Percentiles rank a stretch among this genome's conserved stretches.
phyloP scores from a whole-genome alignment of 2,888 invertebrate species.

The Apamea crenata region DNA sequence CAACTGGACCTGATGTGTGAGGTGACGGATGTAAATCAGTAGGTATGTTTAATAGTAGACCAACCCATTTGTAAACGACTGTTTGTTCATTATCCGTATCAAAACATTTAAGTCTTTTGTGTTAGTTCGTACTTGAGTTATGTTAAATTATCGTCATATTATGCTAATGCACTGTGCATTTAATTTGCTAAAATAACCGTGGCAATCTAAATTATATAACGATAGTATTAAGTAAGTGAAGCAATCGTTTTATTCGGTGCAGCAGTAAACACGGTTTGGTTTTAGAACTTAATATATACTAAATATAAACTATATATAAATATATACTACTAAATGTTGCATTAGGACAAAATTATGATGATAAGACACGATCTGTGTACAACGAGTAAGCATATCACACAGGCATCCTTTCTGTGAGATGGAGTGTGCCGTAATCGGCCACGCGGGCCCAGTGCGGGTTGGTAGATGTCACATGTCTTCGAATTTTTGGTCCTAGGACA shows the following conservation, averaged over 20 bases:
- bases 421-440: too few species aligned
- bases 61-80: slow-evolving; percentile 46
- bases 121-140: slow-evolving; percentile 17
- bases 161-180: slow-evolving; percentile 33
- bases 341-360: background rate
- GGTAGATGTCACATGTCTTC: too few species aligned
- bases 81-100: slow-evolving; percentile 36
- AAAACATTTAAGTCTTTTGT: slow-evolving; percentile 45
- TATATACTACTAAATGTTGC: slow-evolving; percentile 3
- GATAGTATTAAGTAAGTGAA: slow-evolving; percentile 6
- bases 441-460: too few species aligned
- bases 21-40: too few species aligned
- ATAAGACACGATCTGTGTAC: background rate
- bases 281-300: slow-evolving; percentile 2
- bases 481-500: too few species aligned
- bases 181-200: slow-evolving; percentile 29
- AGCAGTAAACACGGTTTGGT: slow-evolving; percentile 11
- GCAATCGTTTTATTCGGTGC: slow-evolving; percentile 9
- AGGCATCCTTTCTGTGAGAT: too few species aligned
- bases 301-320: too few species aligned
- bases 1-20: too few species aligned
- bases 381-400: background rate
- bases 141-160: slow-evolving; percentile 46
- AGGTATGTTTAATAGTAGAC: slow-evolving; percentile 45
- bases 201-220: slow-evolving; percentile 11